phyloP scores from a whole-genome alignment of 2,113 vertebrate genomes.

The Aegithalos caudatus region DNA sequence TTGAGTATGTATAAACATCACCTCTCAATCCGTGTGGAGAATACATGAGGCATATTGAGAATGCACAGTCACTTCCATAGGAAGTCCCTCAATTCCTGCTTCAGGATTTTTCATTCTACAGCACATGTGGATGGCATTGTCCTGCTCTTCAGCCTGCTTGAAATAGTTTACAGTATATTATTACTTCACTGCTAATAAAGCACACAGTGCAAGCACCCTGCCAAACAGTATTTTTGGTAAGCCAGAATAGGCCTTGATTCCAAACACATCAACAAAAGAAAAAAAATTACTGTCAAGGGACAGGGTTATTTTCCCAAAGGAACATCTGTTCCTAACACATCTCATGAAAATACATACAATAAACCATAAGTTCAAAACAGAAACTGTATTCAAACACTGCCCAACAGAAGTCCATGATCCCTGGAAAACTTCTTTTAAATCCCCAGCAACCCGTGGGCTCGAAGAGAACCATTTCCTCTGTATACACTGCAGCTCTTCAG shows the following conservation, averaged over 20 bases:
- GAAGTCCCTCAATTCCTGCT: neutral
- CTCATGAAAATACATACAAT: neutral
- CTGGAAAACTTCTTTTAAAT: constrained; percentile 43
- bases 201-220: neutral
- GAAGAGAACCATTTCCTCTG: constrained; percentile 56
- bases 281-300: neutral
- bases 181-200: neutral
- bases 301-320: neutral
- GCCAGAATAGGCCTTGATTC: neutral
- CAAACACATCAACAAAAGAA: neutral
- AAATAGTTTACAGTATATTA: neutral
- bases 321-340: neutral
- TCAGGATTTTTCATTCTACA: neutral
- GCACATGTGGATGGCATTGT: neutral
- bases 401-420: neutral
- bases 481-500: constrained; percentile 30
- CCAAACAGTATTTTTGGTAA: neutral
- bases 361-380: neutral
- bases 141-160: neutral
- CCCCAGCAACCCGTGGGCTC: constrained; percentile 6
- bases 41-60: neutral
- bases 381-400: neutral
- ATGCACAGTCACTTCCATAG: neutral
- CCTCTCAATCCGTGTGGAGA: neutral
- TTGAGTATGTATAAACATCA: neutral